phyloP scores from a whole-genome alignment of 1,140 invertebrate genomes.

The Drosophila quadrilineata region DNA sequence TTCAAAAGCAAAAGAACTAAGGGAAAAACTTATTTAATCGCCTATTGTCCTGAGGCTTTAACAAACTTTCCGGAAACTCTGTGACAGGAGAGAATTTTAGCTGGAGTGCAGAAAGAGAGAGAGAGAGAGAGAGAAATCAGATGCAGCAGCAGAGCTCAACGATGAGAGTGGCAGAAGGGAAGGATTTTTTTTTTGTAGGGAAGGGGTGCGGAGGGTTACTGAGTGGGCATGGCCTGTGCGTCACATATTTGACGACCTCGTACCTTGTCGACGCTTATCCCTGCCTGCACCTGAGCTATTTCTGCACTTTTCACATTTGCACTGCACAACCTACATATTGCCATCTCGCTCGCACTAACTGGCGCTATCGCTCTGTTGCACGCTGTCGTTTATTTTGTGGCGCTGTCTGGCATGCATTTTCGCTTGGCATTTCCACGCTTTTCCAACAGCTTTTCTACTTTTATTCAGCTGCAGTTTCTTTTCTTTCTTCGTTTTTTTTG shows the following conservation, averaged over 20 bases:
- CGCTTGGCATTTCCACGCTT: constrained; percentile 29
- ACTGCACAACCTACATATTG: neutral
- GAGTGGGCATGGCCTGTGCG: constrained; percentile 18
- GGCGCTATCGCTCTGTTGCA: neutral
- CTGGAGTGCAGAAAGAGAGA: neutral
- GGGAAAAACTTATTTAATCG: constrained; percentile 36
- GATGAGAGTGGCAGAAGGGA: neutral
- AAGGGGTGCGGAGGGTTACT: neutral
- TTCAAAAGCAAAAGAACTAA: too few species aligned
- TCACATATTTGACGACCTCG: constrained; percentile 62
- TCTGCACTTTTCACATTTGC: constrained; percentile 75
- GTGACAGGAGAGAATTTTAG: too few species aligned
- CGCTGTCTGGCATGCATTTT: constrained; percentile 8
- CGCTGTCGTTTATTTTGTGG: neutral
- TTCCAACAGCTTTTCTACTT: constrained; percentile 33
- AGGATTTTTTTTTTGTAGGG: neutral
- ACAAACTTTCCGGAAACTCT: constrained; percentile 28
- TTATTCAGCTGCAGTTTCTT: constrained; percentile 15
- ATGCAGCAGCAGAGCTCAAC: constrained; percentile 3
- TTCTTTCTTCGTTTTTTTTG: constrained; percentile 10
- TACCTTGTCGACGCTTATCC: constrained; percentile 70
- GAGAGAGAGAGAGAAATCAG: constrained; percentile 40
- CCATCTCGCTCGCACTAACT: too few species aligned
- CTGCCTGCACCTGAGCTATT: constrained; percentile 72
- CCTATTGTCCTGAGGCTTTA: constrained; percentile 40